Conservation (phyloP, 2,888 invertebrate genomes). For the Trissolcus japonicus region DNA sequence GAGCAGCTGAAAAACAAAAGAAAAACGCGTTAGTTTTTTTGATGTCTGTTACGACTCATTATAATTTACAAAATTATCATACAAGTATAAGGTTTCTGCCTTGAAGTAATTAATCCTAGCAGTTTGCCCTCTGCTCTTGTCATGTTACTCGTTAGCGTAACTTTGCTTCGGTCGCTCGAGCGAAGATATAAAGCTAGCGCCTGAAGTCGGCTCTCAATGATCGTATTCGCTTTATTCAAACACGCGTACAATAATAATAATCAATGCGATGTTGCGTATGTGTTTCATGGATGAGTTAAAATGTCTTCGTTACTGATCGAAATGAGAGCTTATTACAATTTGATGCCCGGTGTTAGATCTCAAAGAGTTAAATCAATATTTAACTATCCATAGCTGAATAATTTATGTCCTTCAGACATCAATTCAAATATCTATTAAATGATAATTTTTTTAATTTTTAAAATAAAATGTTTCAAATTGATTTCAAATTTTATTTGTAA, state of each 20-base stretch:
- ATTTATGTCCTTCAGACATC: too few relatives aligned
- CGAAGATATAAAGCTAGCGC: constrained; percentile 36
- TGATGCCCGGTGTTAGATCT: background rate
- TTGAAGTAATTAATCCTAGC: constrained; percentile 50
- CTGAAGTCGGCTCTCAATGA: constrained; percentile 31
- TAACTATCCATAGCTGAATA: too few relatives aligned
- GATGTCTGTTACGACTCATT: constrained; percentile 1
- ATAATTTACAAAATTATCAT: constrained; percentile 45
- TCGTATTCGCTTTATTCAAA: constrained; percentile 33
- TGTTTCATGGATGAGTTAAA: constrained; percentile 3
- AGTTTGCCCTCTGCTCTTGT: constrained; percentile 53
- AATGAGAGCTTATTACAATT: constrained; percentile 36
- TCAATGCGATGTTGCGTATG: too few relatives aligned
- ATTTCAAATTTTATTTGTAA: too few relatives aligned
- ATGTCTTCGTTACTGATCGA: constrained; percentile 15
- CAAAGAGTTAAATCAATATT: too few relatives aligned
- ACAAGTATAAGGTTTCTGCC: constrained; percentile 33
- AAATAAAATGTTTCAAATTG: too few relatives aligned
- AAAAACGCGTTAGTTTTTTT: background rate
- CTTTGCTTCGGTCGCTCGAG: constrained; percentile 40
- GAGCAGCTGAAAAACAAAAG: background rate
- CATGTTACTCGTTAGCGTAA: constrained; percentile 54
- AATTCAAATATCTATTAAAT: too few relatives aligned
- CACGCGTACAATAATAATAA: background rate
- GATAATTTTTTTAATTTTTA: too few relatives aligned